Evolutionary conservation across 2,797 vertebrate species (phyloP).

Genomic region (Silurus aristotelis): DNA sequence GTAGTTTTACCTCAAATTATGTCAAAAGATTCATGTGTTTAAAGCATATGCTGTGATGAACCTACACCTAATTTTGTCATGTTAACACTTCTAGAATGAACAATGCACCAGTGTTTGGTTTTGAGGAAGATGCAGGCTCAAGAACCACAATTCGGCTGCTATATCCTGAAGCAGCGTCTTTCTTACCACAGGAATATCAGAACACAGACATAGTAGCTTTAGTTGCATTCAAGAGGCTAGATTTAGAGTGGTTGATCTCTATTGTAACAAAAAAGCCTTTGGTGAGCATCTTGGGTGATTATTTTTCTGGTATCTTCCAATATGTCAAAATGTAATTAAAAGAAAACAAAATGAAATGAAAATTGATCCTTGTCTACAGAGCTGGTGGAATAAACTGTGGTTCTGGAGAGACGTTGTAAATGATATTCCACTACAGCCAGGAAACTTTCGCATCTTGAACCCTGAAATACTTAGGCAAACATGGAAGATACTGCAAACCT

Average conservation of each 20-base stretch:
- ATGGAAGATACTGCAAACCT: constrained; percentile 65
- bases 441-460: constrained; percentile 76
- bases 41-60: not conserved
- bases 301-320: not conserved
- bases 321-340: constrained; percentile 16
- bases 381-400: constrained; percentile 82
- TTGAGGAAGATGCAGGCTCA: constrained; percentile 75
- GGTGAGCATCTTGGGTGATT: constrained; percentile 60
- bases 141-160: constrained; percentile 77
- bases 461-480: constrained; percentile 76
- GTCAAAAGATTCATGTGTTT: not conserved
- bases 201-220: constrained; percentile 70
- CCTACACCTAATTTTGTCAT: not conserved
- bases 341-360: not conserved
- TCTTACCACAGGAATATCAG: constrained; percentile 67
- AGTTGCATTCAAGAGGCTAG: constrained; percentile 77
- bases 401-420: constrained; percentile 82
- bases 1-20: not conserved
- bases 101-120: constrained; percentile 75
- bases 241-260: constrained; percentile 77
- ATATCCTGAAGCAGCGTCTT: constrained; percentile 79
- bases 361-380: constrained; percentile 60
- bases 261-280: constrained; percentile 74
- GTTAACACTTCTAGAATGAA: constrained; percentile 69
- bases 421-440: constrained; percentile 72